A percentile compares a stretch with the other conserved stretches of the same genome.
Evolutionary conservation across 2,888 invertebrate species (phyloP).

Genomic region (Spisula subtruncata): DNA sequence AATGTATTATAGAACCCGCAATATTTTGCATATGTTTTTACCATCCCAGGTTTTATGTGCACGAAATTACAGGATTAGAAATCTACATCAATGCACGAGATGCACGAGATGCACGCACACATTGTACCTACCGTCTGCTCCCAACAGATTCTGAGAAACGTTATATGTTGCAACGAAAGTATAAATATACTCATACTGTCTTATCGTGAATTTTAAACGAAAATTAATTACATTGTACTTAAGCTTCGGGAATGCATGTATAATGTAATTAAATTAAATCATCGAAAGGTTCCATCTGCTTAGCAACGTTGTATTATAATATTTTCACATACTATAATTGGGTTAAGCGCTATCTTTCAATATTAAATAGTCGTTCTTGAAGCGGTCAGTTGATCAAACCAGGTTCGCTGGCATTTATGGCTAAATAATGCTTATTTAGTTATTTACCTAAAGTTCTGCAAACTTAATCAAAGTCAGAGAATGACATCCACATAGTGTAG

Average conservation of each 20-base stretch:
- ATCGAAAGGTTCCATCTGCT: not conserved
- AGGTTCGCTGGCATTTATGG: no score
- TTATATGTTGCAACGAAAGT: not conserved
- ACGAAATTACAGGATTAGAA: not conserved
- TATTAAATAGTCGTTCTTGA: no score
- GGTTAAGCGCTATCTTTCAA: no score
- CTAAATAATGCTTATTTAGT: not conserved
- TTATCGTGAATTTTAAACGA: not conserved
- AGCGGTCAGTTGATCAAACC: no score
- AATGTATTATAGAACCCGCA: not conserved
- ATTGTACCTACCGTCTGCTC: not conserved
- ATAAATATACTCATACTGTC: not conserved
- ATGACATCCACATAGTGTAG: no score
- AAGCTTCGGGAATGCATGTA: no score
- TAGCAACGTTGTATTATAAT: not conserved
- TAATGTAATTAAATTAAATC: no score
- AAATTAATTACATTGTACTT: not conserved
- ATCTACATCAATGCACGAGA: not conserved
- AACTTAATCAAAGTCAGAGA: not conserved
- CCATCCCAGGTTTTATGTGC: not conserved
- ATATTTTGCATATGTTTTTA: conserved; percentile 6
- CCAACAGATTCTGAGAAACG: not conserved
- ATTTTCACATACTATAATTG: not conserved
- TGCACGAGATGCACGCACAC: not conserved
- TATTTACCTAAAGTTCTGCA: not conserved